phyloP scores from a whole-genome alignment of 2,888 invertebrate species.

The Troilus luridus region DNA sequence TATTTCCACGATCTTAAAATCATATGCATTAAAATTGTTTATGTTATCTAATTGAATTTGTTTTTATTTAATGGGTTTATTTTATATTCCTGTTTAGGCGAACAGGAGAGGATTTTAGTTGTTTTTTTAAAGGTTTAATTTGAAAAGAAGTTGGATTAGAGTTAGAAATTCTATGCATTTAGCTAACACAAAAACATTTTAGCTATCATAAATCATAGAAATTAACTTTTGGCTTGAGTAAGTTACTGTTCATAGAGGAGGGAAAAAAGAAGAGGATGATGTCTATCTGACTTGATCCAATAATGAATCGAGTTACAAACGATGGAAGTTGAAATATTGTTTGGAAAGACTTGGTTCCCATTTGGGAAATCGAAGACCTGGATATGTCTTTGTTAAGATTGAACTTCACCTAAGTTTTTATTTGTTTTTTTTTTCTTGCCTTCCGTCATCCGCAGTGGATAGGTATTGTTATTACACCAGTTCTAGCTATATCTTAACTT shows the following conservation, averaged over 20 bases:
- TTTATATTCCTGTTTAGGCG: too few relatives aligned
- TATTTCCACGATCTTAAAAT: too few relatives aligned
- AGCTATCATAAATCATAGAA: background rate
- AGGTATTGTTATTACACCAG: background rate
- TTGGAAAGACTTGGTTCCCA: background rate
- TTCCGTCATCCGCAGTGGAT: background rate
- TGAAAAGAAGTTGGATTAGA: too few relatives aligned
- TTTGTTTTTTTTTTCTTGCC: slow-evolving; percentile 14
- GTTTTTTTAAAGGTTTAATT: too few relatives aligned
- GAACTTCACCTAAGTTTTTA: background rate
- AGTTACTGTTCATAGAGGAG: background rate
- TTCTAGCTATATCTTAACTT: background rate
- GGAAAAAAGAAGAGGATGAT: background rate
- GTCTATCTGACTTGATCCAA: background rate
- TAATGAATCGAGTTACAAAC: slow-evolving; percentile 16
- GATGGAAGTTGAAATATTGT: slow-evolving; percentile 16
- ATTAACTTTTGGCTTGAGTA: background rate
- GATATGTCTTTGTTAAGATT: slow-evolving; percentile 14
- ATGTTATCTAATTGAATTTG: too few relatives aligned
- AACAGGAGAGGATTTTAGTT: too few relatives aligned
- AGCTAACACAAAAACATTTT: background rate
- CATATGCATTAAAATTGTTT: too few relatives aligned
- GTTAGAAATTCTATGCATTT: background rate
- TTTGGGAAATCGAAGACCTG: slow-evolving; percentile 13
- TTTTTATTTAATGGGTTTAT: too few relatives aligned